Conservation (phyloP, 2,113 vertebrate species). For the Pluvianellus socialis region DNA sequence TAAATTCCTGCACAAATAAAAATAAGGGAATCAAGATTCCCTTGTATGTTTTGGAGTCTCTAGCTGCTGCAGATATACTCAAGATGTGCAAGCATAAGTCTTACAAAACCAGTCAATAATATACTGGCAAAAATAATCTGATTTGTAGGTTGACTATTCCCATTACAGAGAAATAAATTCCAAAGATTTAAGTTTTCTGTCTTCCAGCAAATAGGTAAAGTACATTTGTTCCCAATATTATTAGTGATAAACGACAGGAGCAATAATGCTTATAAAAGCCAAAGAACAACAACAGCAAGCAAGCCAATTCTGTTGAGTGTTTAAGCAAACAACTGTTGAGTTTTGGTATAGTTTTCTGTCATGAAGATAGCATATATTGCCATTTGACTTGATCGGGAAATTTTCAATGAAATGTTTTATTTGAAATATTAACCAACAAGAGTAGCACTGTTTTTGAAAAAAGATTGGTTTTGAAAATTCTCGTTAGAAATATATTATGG, state of each 20-base stretch:
- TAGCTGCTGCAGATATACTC: background rate
- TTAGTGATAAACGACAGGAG: background rate
- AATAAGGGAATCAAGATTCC: background rate
- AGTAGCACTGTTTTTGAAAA: background rate
- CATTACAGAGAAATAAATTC: background rate
- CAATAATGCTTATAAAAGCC: slow-evolving; percentile 15
- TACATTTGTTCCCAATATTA: background rate
- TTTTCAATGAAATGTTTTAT: background rate
- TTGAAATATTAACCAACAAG: background rate
- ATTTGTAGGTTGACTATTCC: background rate
- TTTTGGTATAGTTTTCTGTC: background rate
- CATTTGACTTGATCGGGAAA: background rate
- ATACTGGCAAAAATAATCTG: background rate
- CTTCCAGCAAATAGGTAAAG: background rate
- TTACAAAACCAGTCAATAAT: background rate
- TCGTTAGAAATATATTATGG: background rate
- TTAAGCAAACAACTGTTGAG: background rate
- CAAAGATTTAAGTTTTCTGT: background rate
- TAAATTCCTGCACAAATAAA: background rate
- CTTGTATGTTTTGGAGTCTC: background rate
- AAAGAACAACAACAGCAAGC: slow-evolving; percentile 10
- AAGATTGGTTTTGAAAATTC: background rate
- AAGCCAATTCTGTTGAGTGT: background rate
- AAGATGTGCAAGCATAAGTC: background rate
- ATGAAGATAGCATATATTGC: background rate